These are phyloP conservation scores for Chrysemys picta DNA, from an alignment of 2,113 vertebrate genomes.

Conservation along the genomic window DNA sequence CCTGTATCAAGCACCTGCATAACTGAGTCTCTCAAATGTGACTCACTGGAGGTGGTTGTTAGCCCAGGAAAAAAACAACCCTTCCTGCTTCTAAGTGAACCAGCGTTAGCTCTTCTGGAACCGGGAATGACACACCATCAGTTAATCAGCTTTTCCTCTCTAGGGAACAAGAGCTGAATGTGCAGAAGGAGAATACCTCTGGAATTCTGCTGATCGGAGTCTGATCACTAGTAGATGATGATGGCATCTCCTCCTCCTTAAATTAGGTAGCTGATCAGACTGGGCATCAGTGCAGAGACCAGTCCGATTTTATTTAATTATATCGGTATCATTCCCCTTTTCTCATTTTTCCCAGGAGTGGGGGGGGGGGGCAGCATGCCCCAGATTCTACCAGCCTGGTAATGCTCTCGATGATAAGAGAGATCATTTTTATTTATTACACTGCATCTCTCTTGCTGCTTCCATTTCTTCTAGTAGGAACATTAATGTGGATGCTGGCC, in stretches of 20 bases:
- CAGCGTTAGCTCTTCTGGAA: neutral
- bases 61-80: neutral
- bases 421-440: constrained; percentile 68
- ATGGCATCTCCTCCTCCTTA: neutral
- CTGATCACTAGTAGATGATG: neutral
- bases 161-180: neutral
- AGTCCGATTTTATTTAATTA: constrained; percentile 62
- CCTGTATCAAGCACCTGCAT: neutral
- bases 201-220: neutral
- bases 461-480: constrained; percentile 35
- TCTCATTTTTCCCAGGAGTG: constrained; percentile 37
- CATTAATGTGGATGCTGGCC: neutral
- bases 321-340: constrained; percentile 48
- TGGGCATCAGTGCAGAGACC: neutral
- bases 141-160: neutral
- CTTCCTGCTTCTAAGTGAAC: neutral
- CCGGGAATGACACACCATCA: neutral
- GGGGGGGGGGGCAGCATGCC: neutral
- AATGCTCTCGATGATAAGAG: constrained; percentile 63
- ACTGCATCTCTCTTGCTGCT: neutral
- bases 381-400: constrained; percentile 66
- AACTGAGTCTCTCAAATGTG: neutral
- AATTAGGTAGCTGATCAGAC: constrained; percentile 36
- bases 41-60: neutral
- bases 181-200: neutral